Evolutionary conservation across 2,113 vertebrate species (phyloP), one percentile per base, ranked within the genome.

Genomic region (Felis chaus): DNA sequence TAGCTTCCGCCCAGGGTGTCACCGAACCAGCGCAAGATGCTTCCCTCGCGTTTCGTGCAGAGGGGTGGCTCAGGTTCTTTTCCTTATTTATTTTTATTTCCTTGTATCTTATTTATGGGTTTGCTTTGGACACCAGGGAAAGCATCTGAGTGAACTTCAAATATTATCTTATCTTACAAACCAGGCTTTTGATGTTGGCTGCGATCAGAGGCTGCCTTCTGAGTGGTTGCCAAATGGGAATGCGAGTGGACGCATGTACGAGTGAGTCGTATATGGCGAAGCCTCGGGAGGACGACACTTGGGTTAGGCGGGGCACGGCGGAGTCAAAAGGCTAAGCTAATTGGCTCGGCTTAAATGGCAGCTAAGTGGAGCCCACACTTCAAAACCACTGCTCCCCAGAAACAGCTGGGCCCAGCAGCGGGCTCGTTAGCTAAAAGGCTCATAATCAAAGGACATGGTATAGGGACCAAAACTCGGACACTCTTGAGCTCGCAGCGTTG

Each of bases 101-200:
- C 99, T 99, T 99, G 98, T 99, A 99, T 99, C 99, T 99, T 99
- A 99, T 99, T 99, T 99, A 99, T 99, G 99, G 99, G 99, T 99
- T 99, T 99, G 99, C 99, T 99, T 98, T 99, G 99, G 99, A 99
- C 99, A 99, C 99, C 98, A 97, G 99, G 99, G 99, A 99, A 99
- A 99, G 99, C 98, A 98, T 99, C 99, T 98, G 98, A 99, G 99
- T 98, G 99, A 99, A 99, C 99, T 99, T 99, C 99, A 99, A 99
- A 99, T 99, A 99, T 99, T 98, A 99, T 99, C 99, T 99, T 99
- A 99, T 99, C 99, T 99, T 99, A 99, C 99, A 99, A 99, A 99
- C 99, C 99, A 99, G 99, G 98, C 99, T 99, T 99, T 99, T 99
- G 99, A 99, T 99, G 99, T 99, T 99, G 99, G 98, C 91, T 95